phyloP scores from a whole-genome alignment of 2,888 invertebrate genomes.

The Carabus problematicus region DNA sequence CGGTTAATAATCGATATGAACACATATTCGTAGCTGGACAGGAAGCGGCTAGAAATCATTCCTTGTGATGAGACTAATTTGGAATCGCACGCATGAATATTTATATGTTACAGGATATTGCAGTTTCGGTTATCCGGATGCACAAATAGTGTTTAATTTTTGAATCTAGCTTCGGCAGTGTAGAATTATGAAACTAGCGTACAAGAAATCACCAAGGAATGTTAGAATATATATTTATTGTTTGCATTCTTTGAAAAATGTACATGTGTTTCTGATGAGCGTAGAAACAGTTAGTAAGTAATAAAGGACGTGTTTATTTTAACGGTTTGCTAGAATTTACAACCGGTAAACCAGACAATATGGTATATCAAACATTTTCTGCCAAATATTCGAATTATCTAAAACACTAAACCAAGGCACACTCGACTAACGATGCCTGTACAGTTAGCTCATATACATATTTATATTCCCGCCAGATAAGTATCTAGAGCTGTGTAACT shows the following conservation, averaged over 20 bases:
- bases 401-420: slow-evolving; percentile 20
- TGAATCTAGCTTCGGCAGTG: no score
- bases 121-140: neutral
- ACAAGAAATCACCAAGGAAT: no score
- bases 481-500: no score
- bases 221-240: no score
- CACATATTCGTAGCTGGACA: neutral
- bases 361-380: neutral
- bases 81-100: slow-evolving; percentile 14
- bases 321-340: no score
- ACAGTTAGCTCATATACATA: slow-evolving; percentile 15
- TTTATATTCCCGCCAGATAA: slow-evolving; percentile 11
- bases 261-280: no score
- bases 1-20: no score
- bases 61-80: slow-evolving; percentile 21
- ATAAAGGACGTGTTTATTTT: no score
- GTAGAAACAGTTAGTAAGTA: no score
- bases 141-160: no score
- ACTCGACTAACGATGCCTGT: slow-evolving; percentile 12
- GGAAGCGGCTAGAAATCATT: slow-evolving; percentile 14
- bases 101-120: slow-evolving; percentile 7
- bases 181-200: no score
- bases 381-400: slow-evolving; percentile 28
- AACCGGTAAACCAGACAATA: neutral
- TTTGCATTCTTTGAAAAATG: no score